A percentile compares a stretch with the other conserved stretches of the same genome.
These are phyloP conservation scores for Pilophorus perplexus DNA, from an alignment of 2,888 invertebrate genomes.

Conservation along the genomic window DNA sequence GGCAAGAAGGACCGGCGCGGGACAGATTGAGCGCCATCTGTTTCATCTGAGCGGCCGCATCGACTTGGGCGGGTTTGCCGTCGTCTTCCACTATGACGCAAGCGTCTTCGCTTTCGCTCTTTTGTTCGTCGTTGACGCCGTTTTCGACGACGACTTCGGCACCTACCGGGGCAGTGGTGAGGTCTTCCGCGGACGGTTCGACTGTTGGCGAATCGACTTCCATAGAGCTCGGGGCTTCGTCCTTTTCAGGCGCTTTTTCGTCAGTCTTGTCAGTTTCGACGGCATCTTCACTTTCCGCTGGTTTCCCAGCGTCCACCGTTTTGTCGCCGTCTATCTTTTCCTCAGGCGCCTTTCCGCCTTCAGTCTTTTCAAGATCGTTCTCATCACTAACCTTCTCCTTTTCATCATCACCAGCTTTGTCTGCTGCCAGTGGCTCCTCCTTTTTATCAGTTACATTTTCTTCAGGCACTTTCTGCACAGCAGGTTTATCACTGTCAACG, in stretches of 20 bases:
- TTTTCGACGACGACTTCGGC: too few relatives aligned
- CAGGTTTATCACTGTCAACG: background rate
- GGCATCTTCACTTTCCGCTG: background rate
- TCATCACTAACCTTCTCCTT: background rate
- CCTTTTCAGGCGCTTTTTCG: background rate
- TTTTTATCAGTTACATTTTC: background rate
- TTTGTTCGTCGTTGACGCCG: constrained; percentile 6
- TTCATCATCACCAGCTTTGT: background rate
- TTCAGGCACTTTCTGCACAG: background rate
- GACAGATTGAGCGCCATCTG: too few relatives aligned
- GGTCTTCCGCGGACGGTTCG: too few relatives aligned
- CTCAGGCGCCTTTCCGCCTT: background rate
- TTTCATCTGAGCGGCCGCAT: too few relatives aligned
- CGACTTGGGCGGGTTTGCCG: background rate
- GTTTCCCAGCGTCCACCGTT: background rate
- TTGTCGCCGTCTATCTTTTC: background rate
- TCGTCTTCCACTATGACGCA: constrained; percentile 28
- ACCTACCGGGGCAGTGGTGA: background rate
- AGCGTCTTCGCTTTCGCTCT: constrained; percentile 15
- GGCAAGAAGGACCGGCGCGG: too few relatives aligned
- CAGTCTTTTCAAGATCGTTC: background rate
- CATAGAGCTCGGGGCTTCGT: too few relatives aligned
- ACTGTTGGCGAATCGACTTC: background rate
- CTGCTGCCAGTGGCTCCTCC: background rate
- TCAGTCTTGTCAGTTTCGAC: background rate